Base-by-base conservation (phyloP, 2,888 invertebrate genomes). In the Drosophila paucipuncta region DNA sequence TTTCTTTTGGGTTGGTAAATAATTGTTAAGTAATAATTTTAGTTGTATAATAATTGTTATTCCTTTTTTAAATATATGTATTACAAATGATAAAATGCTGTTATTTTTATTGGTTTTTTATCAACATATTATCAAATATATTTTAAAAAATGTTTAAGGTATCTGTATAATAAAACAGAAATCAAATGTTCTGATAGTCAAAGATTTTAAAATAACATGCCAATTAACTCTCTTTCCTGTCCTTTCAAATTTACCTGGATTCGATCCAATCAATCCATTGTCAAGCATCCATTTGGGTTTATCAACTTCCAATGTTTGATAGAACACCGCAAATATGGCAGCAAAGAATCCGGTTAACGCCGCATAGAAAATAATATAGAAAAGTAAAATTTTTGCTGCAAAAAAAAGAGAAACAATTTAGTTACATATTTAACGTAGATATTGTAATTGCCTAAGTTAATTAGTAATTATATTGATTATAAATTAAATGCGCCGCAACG, bases 281-380 rank as follows among this genome's bases (percentile, higher is more conserved):
- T 96, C 96, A 93, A 97, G 94, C 94, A 97, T 97, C 97, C 98
- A 99, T 93, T 98, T 98, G 25, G 99, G 99, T 93, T 95, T 95
- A 91, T 96, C 96, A 83, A 94, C 93, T 92, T 98, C 97, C 94
- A 99, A 94, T 62, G 98, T 98, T 94, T 97, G 97, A 94, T 97
- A 97, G 95, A 99, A 99, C 91, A 99, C 96, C 85, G 97, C 96
- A 94, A 99, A 94, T 96, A 99, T 96, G 78, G 97, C 97, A 80
- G 97, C 96, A 94, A 99, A 99, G 95, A 99, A 99, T 65, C 97
- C 98, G 91, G 97, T 96, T 93, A 99, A 95, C 90, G 96, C 96
- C 82, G 97, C 95, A 94, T 99, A 99, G 95, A 99, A 99, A 94
- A 99, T 96, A 88, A 98, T 94, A 95, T 99, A 99, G 95, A 99